Evolutionary conservation across 2,797 vertebrate genomes (phyloP).

Genomic region (Enteromius fasciolatus): DNA sequence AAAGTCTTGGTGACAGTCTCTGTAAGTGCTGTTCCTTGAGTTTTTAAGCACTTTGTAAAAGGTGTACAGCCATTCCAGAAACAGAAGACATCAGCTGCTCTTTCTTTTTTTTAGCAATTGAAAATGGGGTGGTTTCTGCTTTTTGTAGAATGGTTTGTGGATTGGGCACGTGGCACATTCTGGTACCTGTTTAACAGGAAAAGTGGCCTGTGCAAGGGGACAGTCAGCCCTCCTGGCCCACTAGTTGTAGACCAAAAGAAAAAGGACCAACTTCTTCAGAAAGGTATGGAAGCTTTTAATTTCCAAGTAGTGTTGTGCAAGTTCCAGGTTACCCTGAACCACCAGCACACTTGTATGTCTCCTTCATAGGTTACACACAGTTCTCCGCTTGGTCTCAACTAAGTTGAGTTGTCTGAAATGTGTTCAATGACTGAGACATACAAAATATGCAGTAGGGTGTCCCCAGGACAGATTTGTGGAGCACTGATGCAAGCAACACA

Average conservation of each 20-base stretch:
- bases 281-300: background rate
- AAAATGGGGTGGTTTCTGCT: conserved; percentile 23
- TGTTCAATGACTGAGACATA: background rate
- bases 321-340: background rate
- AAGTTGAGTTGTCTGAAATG: background rate
- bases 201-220: background rate
- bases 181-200: conserved; percentile 24
- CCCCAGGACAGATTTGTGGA: background rate
- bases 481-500: background rate
- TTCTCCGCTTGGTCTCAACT: background rate
- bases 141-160: conserved; percentile 29
- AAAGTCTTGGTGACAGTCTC: background rate
- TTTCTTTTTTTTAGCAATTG: background rate
- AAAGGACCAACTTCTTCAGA: background rate
- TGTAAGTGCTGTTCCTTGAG: background rate
- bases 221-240: background rate
- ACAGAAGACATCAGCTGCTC: background rate
- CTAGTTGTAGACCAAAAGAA: background rate
- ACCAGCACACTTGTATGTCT: background rate
- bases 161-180: conserved; percentile 3
- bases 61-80: background rate
- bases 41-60: background rate
- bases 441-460: background rate
- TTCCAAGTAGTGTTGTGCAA: background rate
- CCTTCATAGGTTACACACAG: background rate